Base-by-base conservation (phyloP, 2,888 invertebrate genomes). In the Adelognathus sp. region DNA sequence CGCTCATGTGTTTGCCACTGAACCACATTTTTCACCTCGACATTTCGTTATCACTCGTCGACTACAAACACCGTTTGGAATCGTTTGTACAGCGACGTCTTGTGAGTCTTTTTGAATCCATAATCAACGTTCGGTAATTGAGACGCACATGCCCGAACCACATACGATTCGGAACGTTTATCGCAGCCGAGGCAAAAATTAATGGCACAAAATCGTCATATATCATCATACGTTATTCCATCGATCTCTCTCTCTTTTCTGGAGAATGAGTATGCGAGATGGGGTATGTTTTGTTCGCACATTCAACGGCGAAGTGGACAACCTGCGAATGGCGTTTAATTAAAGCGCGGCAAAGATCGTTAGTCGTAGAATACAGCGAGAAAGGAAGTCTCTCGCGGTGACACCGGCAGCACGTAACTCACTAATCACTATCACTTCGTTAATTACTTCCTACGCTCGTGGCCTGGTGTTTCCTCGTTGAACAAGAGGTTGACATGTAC, bases 361-460 rank as follows among this genome's bases (percentile, higher is more conserved):
- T 69, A 24, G 52, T 61, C 44, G 54, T 18, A 44, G 16, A 31
- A 56, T 31, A 33, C n/a, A n/a, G 33, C 33, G 64, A 33, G 64
- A 73, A 69, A 63, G 73, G 63, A 69, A 36, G 31, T 50, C 44
- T 41, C 36, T 58, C 9, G 52, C 18, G 39, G 18, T 60, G 46
- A 64, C 67, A 72, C 66, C 67, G 27, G 18, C 44, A 36, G 54
- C 70, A 61, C 74, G 74, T 66, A 79, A 66, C 74, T 74, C 70
- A 66, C 70, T 79, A 67, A 79, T 79, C 70, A 79, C 78, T 79
- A 64, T 74, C 78, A 66, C 67, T 74, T 54, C 52, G 58, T 66
- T 79, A 79, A 79, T 79, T 74, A 74, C 70, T 79, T 79, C 78
- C 78, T 64, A 74, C 44, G 36, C 61, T 64, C 50, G 21, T 24